Conservation (phyloP, 2,113 vertebrate genomes). For the Bucco capensis region DNA sequence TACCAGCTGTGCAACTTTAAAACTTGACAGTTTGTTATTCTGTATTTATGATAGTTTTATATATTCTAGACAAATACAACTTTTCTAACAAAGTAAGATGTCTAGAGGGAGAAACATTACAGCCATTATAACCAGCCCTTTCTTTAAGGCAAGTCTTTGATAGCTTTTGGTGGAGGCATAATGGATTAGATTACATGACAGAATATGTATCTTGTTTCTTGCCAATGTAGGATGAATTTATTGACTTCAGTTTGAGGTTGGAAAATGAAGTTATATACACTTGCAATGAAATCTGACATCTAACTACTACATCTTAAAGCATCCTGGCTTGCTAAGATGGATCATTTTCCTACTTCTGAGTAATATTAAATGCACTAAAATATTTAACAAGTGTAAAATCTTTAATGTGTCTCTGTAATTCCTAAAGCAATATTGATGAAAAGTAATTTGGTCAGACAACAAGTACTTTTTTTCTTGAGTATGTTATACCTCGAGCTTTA, state of each 20-base stretch:
- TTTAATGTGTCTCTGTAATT: slow-evolving; percentile 41
- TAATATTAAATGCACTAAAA: slow-evolving; percentile 51
- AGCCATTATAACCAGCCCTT: background rate
- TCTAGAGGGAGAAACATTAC: background rate
- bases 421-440: slow-evolving; percentile 46
- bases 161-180: background rate
- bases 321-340: background rate
- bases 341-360: background rate
- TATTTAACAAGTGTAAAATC: slow-evolving; percentile 60
- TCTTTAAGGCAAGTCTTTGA: background rate
- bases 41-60: background rate
- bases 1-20: background rate
- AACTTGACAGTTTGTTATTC: background rate
- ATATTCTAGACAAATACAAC: background rate
- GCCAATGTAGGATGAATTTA: background rate
- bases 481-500: background rate
- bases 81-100: background rate
- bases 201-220: background rate
- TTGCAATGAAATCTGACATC: background rate
- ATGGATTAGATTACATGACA: background rate
- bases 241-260: background rate
- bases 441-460: background rate
- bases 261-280: slow-evolving; percentile 40
- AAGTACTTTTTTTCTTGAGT: background rate
- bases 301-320: background rate